These are phyloP conservation scores for Manis javanica DNA, from an alignment of 2,797 vertebrate species.

Conservation along the genomic window DNA sequence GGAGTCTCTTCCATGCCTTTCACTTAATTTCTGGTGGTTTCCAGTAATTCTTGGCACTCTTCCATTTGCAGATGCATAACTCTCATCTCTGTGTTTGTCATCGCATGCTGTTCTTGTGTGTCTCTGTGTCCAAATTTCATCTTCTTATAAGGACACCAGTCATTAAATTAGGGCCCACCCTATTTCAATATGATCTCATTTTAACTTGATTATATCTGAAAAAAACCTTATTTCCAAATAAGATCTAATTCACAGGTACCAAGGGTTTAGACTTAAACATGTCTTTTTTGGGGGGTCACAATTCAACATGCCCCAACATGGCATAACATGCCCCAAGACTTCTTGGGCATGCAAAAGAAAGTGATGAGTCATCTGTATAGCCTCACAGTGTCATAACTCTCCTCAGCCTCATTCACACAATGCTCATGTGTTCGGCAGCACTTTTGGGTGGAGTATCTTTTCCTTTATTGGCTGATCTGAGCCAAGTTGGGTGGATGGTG, in stretches of 20 bases:
- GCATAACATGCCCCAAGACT: neutral
- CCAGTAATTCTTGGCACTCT: slow-evolving; percentile 60
- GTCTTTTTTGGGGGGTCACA: neutral
- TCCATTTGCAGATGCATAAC: slow-evolving; percentile 22
- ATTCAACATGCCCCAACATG: neutral
- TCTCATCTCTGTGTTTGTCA: slow-evolving; percentile 57
- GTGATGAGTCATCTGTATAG: neutral
- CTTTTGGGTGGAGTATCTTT: neutral
- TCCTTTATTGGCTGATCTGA: neutral
- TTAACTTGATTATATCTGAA: slow-evolving; percentile 39
- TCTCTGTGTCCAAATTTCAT: slow-evolving; percentile 64
- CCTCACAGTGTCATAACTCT: neutral
- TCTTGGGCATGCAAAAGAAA: neutral
- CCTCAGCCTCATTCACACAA: neutral
- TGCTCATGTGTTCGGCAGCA: neutral
- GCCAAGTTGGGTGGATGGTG: neutral
- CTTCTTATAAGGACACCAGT: slow-evolving; percentile 62
- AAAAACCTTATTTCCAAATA: slow-evolving; percentile 52
- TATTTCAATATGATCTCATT: slow-evolving; percentile 8
- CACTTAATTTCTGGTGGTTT: neutral
- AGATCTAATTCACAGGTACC: neutral
- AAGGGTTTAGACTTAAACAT: neutral
- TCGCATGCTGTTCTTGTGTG: slow-evolving; percentile 55
- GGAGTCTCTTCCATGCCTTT: neutral
- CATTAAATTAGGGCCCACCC: neutral